Evolutionary conservation across 2,797 vertebrate genomes (phyloP), one percentile per base, ranked within the genome.

Genomic region (Galago senegalensis): DNA sequence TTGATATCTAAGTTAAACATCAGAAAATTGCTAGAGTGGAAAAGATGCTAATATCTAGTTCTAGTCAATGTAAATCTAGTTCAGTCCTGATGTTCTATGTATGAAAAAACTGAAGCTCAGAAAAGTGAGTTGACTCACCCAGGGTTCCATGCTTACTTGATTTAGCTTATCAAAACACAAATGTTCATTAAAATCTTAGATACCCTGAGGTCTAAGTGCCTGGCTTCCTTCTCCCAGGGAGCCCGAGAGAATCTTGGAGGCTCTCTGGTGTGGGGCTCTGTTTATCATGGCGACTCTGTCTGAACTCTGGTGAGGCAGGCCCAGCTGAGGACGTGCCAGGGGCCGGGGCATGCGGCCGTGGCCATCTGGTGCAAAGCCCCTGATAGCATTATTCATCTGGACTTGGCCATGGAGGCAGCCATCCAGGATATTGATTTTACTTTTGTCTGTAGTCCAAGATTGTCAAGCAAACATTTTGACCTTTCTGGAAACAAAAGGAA

Each of bases 381-480:
- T 95, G 95, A 94, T 95, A 97, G 97, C 94, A 0, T 70, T 92
- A 46, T 73, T 97, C 97, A 97, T 97, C 97, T 98, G 97, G 97
- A 98, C 95, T 98, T 98, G 97, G 97, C 95, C 97, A 69, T 94
- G 97, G 53, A 96, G 94, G 96, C 4, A 65, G 95, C 97, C 97
- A 95, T 96, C 97, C 96, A 94, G 97, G 98, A 97, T 98, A 98
- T 97, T 97, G 98, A 98, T 98, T 98, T 96, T 98, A 97, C 98
- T 98, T 98, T 98, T 98, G 98, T 98, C 97, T 98, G 72, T 95
- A 97, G 96, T 98, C 98, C 98, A 98, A 97, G 98, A 98, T 95
- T 97, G 96, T 98, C 94, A 49, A 85, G 97, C 98, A 98, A 98
- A 98, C 97, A 98, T 97, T 97, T 97, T 97, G 97, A 98, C 97